These are phyloP conservation scores for Peromyscus maniculatus DNA, from an alignment of 2,113 vertebrate genomes.

Conservation along the genomic window DNA sequence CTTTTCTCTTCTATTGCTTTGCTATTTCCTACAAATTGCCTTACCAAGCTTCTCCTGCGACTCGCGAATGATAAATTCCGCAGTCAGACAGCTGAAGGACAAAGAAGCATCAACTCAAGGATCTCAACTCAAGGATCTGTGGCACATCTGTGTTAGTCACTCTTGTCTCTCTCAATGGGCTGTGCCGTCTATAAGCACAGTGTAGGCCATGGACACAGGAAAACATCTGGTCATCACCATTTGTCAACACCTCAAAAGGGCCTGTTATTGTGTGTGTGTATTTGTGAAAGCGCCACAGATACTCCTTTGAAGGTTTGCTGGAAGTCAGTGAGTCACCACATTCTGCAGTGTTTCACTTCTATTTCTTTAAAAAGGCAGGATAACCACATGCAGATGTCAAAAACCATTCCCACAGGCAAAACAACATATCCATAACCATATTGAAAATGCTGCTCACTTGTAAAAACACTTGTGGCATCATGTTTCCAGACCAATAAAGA, in stretches of 20 bases:
- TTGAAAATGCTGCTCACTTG: slow-evolving; percentile 9
- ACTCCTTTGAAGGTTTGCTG: slow-evolving; percentile 34
- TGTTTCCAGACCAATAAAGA: slow-evolving; percentile 7
- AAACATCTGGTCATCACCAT: neutral
- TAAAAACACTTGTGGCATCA: slow-evolving; percentile 21
- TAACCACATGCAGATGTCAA: neutral
- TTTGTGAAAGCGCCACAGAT: neutral
- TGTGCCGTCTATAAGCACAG: accelerated
- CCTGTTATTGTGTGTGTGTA: neutral
- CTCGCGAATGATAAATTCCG: neutral
- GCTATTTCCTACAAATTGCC: neutral
- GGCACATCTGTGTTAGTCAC: neutral
- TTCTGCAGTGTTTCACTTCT: neutral
- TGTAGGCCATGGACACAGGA: neutral
- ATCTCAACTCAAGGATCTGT: neutral
- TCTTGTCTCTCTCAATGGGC: too few species aligned
- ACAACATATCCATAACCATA: neutral
- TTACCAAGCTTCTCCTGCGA: neutral
- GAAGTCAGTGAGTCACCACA: neutral
- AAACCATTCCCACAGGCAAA: neutral
- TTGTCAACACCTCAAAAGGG: neutral
- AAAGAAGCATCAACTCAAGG: neutral
- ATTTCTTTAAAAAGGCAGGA: slow-evolving; percentile 31
- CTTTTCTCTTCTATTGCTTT: neutral
- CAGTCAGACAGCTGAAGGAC: too few species aligned